Evolutionary conservation across 1,140 invertebrate genomes (phyloP).

Genomic region (Dysdera silvatica): DNA sequence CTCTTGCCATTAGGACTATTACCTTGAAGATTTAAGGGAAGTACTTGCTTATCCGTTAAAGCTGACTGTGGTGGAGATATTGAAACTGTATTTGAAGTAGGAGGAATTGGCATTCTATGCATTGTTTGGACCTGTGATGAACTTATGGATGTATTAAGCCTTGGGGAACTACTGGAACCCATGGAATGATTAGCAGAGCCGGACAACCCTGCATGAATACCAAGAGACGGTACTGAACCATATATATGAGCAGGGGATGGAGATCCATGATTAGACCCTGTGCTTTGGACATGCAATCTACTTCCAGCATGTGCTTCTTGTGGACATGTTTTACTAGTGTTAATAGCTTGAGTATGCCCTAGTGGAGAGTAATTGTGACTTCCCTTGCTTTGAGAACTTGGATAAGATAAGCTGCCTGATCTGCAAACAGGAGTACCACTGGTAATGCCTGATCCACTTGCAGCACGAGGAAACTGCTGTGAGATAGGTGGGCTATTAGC

Average conservation of each 20-base stretch:
- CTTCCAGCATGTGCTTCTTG: slow-evolving; percentile 14
- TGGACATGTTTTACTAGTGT: slow-evolving; percentile 1
- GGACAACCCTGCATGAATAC: background rate
- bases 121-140: background rate
- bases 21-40: too few species aligned
- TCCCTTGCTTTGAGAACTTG: slow-evolving; percentile 8
- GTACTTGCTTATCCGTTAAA: too few species aligned
- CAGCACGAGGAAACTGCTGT: slow-evolving; percentile 64
- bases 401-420: slow-evolving; percentile 19
- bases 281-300: slow-evolving; percentile 9
- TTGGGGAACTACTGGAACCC: background rate
- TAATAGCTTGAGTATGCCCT: background rate
- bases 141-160: too few species aligned
- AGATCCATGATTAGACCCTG: slow-evolving; percentile 19
- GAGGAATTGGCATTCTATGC: background rate
- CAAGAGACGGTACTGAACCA: slow-evolving; percentile 11
- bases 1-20: slow-evolving; percentile 26
- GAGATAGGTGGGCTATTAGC: slow-evolving; percentile 68
- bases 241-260: slow-evolving; percentile 26
- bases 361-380: slow-evolving; percentile 23
- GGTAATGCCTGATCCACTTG: slow-evolving; percentile 43
- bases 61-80: too few species aligned
- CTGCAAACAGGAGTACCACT: slow-evolving; percentile 54
- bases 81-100: background rate
- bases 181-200: background rate